Percentiles rank a stretch among this genome's conserved stretches.
phyloP scores from a whole-genome alignment of 2,797 vertebrate species.

The Ara ararauna region DNA sequence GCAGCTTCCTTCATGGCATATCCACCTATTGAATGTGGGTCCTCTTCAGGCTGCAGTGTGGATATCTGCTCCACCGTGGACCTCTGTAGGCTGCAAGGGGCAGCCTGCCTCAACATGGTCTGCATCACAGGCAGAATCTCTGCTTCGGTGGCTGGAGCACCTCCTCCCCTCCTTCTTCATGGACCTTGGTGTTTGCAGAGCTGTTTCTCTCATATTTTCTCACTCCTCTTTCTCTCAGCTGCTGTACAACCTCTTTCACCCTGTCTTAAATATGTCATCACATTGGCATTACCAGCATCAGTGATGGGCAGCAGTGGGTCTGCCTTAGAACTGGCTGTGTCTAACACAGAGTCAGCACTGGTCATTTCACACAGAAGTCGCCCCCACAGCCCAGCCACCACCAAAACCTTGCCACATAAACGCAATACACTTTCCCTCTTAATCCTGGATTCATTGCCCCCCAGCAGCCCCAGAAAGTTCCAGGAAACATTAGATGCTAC shows the following conservation, averaged over 20 bases:
- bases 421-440: background rate
- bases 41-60: background rate
- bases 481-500: background rate
- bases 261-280: background rate
- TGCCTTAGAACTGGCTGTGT: background rate
- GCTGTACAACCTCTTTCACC: background rate
- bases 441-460: background rate
- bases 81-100: background rate
- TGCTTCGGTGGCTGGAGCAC: background rate
- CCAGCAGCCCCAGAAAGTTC: background rate
- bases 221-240: background rate
- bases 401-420: background rate
- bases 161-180: background rate
- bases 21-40: background rate
- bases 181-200: background rate
- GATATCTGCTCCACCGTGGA: background rate
- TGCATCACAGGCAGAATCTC: background rate
- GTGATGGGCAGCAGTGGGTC: background rate
- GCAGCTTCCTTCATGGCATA: background rate
- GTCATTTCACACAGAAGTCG: background rate
- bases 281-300: background rate
- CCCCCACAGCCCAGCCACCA: background rate
- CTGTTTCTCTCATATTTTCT: background rate
- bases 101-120: background rate
- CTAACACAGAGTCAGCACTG: background rate